Conservation (phyloP, 1,140 invertebrate species). For the Frieseomelitta varia region DNA sequence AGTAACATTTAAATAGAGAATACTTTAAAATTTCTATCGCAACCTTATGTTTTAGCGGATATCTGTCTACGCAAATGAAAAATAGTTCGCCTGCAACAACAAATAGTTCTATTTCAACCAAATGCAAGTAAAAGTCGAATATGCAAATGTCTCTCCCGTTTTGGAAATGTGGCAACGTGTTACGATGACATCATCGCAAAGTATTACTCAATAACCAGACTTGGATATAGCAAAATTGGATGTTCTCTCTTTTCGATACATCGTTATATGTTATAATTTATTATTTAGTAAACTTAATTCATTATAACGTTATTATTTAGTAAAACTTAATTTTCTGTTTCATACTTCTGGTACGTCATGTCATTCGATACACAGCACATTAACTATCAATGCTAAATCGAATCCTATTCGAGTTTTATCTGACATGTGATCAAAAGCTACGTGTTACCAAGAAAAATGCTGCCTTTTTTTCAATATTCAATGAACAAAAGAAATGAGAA, state of each 20-base stretch:
- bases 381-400: not conserved
- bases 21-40: not conserved
- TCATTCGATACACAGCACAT: too few species aligned
- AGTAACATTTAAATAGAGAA: not conserved
- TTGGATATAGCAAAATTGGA: not conserved
- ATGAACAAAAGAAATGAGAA: not conserved
- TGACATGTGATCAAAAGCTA: not conserved
- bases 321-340: not conserved
- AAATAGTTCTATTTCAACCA: not conserved
- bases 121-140: not conserved
- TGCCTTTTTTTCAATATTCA: not conserved
- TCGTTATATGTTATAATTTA: not conserved
- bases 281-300: not conserved
- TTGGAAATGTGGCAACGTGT: not conserved
- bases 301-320: not conserved
- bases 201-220: constrained; percentile 25
- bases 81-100: not conserved
- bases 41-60: not conserved
- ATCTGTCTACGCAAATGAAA: not conserved
- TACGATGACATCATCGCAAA: constrained; percentile 27
- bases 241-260: not conserved
- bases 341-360: not conserved
- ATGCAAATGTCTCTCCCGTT: constrained; percentile 25
- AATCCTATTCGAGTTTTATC: not conserved
- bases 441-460: not conserved